These are phyloP conservation scores for Conops quadrifasciatus DNA, from an alignment of 2,888 invertebrate genomes.

Conservation along the genomic window DNA sequence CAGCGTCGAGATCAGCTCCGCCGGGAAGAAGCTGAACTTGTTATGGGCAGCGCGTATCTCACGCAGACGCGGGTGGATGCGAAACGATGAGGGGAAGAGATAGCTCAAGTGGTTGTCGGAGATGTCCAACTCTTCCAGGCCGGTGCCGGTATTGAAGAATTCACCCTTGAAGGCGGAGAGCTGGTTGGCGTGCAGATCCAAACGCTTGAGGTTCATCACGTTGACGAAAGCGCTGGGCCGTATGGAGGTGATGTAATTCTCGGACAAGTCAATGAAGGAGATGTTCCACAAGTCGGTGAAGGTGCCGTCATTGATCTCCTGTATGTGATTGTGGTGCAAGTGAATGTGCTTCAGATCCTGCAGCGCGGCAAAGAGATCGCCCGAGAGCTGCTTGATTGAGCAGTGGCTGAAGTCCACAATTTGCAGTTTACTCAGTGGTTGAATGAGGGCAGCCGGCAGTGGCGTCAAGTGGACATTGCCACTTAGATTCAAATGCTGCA, in stretches of 20 bases:
- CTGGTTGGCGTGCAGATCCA: slow-evolving; percentile 80
- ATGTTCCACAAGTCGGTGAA: slow-evolving; percentile 82
- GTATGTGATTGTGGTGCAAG: slow-evolving; percentile 77
- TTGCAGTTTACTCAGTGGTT: slow-evolving; percentile 74
- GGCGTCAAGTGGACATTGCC: slow-evolving; percentile 75
- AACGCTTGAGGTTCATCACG: slow-evolving; percentile 76
- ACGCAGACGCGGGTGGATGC: slow-evolving; percentile 81
- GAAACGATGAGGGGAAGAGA: slow-evolving; percentile 84
- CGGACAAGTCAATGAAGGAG: slow-evolving; percentile 78
- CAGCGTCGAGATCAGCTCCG: slow-evolving; percentile 81
- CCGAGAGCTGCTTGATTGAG: slow-evolving; percentile 76
- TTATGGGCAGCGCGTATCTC: slow-evolving; percentile 78
- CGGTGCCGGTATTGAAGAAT: slow-evolving; percentile 84
- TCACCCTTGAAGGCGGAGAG: slow-evolving; percentile 84
- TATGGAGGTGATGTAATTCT: slow-evolving; percentile 80
- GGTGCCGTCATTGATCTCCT: slow-evolving; percentile 79
- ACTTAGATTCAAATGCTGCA: slow-evolving; percentile 80
- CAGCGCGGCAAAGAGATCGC: slow-evolving; percentile 76
- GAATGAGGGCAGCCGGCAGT: slow-evolving; percentile 74
- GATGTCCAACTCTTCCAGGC: slow-evolving; percentile 81
- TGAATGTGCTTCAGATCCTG: slow-evolving; percentile 74
- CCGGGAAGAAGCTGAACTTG: slow-evolving; percentile 85
- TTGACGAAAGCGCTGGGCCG: slow-evolving; percentile 80
- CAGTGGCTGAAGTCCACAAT: slow-evolving; percentile 79
- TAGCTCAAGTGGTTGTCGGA: slow-evolving; percentile 83